Conservation (phyloP, 64 coral and sea anemone species). For the Pocillopora verrucosa region DNA sequence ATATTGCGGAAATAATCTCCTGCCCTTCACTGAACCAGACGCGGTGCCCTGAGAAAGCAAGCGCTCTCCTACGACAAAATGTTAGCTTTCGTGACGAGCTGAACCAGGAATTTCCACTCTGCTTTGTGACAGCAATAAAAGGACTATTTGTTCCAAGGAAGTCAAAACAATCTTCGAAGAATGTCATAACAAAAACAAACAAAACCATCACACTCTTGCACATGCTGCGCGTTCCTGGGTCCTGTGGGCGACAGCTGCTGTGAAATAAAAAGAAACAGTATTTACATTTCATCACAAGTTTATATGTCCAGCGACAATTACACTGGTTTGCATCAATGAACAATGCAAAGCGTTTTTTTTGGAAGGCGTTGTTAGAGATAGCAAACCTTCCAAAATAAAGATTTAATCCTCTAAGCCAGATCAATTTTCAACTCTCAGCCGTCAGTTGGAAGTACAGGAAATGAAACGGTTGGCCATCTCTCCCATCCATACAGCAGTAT, state of each 20-base stretch:
- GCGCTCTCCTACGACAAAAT: neutral
- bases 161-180: constrained; percentile 17
- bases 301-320: too few species aligned
- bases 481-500: neutral
- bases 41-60: too few species aligned
- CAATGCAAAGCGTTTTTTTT: neutral
- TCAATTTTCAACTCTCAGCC: neutral
- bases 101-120: neutral
- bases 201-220: neutral
- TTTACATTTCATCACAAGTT: neutral
- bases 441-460: neutral
- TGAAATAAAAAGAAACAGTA: neutral
- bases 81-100: neutral
- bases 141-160: neutral
- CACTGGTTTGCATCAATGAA: too few species aligned
- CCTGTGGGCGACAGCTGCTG: neutral
- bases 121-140: neutral
- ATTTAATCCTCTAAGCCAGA: neutral
- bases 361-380: neutral
- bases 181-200: constrained; percentile 34
- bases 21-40: neutral
- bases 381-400: neutral
- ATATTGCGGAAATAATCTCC: neutral
- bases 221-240: neutral
- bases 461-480: neutral